Conservation (phyloP, 2,113 vertebrate genomes). For the Lasiurus cinereus region DNA sequence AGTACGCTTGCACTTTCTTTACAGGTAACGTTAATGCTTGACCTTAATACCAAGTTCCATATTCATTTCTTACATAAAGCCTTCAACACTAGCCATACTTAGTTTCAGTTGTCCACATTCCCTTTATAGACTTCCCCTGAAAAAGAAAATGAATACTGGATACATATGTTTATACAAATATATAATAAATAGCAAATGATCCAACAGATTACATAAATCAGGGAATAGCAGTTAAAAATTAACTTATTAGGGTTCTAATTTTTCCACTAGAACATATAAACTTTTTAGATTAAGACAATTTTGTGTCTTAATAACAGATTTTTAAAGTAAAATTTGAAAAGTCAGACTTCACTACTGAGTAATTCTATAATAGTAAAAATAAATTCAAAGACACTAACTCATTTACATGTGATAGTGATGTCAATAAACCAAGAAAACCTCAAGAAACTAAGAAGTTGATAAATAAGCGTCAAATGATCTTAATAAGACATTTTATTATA, state of each 20-base stretch:
- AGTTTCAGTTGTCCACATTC: neutral
- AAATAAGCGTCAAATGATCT: neutral
- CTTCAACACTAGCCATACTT: neutral
- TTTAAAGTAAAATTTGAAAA: neutral
- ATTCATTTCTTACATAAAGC: neutral
- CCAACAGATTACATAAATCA: neutral
- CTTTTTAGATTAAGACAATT: slow-evolving; percentile 7
- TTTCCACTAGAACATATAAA: neutral
- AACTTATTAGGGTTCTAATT: neutral
- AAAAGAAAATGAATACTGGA: neutral
- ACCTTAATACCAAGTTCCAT: neutral
- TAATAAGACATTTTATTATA: neutral
- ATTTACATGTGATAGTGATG: neutral
- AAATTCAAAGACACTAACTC: neutral
- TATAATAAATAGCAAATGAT: neutral
- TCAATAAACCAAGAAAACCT: neutral
- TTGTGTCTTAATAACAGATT: neutral
- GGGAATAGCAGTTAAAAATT: neutral
- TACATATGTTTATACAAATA: neutral
- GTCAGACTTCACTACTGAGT: neutral
- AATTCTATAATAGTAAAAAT: neutral
- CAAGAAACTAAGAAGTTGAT: neutral
- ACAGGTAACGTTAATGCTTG: neutral
- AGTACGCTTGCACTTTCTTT: neutral
- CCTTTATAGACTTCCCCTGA: neutral